Conservation (phyloP, 1,140 invertebrate species). For the Bombyx mori region ASM3026992v2 NC_085119.1:9361501-9362000, state of each 20-base stretch:
- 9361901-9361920: constrained; percentile 4
- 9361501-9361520: too few species aligned
- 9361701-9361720: constrained; percentile 5
- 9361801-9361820: constrained; percentile 51
- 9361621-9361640: too few species aligned
- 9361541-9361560: too few species aligned
- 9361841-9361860: constrained; percentile 47
- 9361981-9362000: constrained; percentile 9
- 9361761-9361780: constrained; percentile 58
- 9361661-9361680: constrained; percentile 11
- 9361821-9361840: constrained; percentile 55
- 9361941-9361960: constrained; percentile 8
- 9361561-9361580: too few species aligned
- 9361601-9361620: too few species aligned
- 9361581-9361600: too few species aligned
- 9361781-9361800: constrained; percentile 68
- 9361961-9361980: constrained; percentile 14
- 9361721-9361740: constrained; percentile 27
- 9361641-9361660: too few species aligned
- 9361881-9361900: constrained; percentile 30
- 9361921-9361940: constrained; percentile 4
- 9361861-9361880: constrained; percentile 36
- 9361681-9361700: too few species aligned
- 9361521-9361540: too few species aligned
- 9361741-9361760: constrained; percentile 53